phyloP scores from a whole-genome alignment of 1,140 invertebrate species.

The Monochamus saltuarius region DNA sequence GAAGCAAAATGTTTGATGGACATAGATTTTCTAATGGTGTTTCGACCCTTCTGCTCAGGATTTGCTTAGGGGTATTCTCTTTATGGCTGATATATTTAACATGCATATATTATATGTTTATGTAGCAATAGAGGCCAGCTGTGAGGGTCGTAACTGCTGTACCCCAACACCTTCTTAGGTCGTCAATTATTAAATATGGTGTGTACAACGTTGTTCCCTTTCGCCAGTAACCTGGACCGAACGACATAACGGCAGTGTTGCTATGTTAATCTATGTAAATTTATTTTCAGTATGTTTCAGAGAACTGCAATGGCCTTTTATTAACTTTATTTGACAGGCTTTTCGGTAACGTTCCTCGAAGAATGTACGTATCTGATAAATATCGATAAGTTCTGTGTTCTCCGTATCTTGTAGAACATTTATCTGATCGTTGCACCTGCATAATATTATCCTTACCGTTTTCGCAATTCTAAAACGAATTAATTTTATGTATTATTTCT shows the following conservation, averaged over 20 bases:
- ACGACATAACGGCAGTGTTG: constrained; percentile 11
- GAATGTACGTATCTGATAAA: too few relatives aligned
- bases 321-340: constrained; percentile 27
- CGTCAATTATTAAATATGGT: constrained; percentile 39
- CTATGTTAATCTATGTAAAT: constrained; percentile 37
- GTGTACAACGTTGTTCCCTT: constrained; percentile 25
- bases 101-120: constrained; percentile 39
- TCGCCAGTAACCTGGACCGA: constrained; percentile 28
- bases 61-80: too few relatives aligned
- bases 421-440: too few relatives aligned
- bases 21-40: too few relatives aligned
- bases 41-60: too few relatives aligned
- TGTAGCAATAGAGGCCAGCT: constrained; percentile 35
- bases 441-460: too few relatives aligned
- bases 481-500: too few relatives aligned
- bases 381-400: too few relatives aligned
- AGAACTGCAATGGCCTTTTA: constrained; percentile 25
- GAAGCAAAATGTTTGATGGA: too few relatives aligned
- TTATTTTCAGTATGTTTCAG: constrained; percentile 33
- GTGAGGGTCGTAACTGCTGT: constrained; percentile 39
- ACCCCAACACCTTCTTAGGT: constrained; percentile 35
- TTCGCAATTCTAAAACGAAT: too few relatives aligned
- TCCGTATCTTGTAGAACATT: too few relatives aligned
- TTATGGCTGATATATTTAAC: constrained; percentile 16
- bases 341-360: constrained; percentile 3